Evolutionary conservation across 2,888 invertebrate species (phyloP).

Genomic region (Ariolimax columbianus): DNA sequence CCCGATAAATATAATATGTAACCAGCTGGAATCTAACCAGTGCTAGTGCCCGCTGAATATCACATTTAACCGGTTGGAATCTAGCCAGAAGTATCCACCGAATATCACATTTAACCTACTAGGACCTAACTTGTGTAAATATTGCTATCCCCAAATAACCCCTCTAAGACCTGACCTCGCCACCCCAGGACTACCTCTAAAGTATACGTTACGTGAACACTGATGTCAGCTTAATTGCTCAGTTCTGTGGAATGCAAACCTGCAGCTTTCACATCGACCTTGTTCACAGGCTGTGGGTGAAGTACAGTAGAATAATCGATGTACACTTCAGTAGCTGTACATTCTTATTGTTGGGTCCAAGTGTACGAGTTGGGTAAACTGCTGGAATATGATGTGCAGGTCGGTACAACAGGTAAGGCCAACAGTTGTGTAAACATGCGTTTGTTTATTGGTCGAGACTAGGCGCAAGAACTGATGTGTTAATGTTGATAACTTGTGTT

Average conservation of each 20-base stretch:
- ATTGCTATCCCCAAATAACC: not conserved
- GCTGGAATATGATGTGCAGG: too few species aligned
- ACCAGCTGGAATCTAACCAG: too few species aligned
- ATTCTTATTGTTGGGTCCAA: not conserved
- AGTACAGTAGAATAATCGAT: not conserved
- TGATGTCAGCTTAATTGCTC: constrained; percentile 7
- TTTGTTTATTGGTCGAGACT: too few species aligned
- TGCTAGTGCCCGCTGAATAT: too few species aligned
- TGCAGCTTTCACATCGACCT: not conserved
- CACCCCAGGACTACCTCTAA: not conserved
- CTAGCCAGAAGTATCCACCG: too few species aligned
- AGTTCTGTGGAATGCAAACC: constrained; percentile 15
- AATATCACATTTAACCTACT: too few species aligned
- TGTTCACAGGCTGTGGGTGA: not conserved
- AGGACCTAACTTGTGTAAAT: not conserved
- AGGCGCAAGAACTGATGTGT: too few species aligned
- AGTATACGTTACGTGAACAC: not conserved
- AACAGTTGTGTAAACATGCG: too few species aligned
- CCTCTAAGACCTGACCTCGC: not conserved
- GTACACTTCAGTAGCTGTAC: not conserved
- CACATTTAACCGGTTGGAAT: too few species aligned
- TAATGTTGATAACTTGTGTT: too few species aligned
- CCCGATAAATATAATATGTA: too few species aligned
- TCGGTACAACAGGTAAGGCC: too few species aligned
- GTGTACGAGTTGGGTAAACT: not conserved